phyloP scores from a whole-genome alignment of 2,797 vertebrate genomes.

The Microtus californicus region DNA sequence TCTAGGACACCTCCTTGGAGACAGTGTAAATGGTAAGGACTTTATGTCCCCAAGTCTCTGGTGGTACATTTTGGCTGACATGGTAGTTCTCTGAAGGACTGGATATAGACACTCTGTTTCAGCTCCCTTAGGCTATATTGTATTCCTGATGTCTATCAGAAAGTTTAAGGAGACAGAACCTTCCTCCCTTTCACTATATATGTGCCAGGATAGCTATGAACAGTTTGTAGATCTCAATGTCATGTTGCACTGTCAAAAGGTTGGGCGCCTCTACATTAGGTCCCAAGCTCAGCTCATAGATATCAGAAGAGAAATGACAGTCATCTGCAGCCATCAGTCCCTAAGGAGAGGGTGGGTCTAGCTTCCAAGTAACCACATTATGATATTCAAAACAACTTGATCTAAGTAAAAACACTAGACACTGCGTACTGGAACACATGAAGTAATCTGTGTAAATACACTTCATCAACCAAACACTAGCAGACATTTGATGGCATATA shows the following conservation, averaged over 20 bases:
- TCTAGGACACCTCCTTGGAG: not conserved
- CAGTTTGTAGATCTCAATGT: not conserved
- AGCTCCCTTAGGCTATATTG: not conserved
- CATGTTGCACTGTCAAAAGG: not conserved
- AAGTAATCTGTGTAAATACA: not conserved
- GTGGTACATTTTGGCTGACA: not conserved
- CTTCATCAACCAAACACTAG: not conserved
- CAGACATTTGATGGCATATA: not conserved
- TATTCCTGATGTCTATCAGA: slow-evolving; percentile 1
- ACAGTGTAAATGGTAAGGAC: not conserved
- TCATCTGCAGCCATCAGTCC: not conserved
- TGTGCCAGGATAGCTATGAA: not conserved
- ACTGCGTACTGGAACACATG: not conserved
- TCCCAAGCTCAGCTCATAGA: not conserved
- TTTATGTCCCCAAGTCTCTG: not conserved
- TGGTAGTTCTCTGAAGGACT: not conserved
- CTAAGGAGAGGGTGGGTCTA: not conserved
- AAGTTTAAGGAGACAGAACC: not conserved
- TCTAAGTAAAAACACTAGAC: not conserved
- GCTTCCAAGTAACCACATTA: slow-evolving; percentile 8
- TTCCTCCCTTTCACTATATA: not conserved
- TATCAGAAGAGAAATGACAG: not conserved
- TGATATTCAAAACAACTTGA: not conserved
- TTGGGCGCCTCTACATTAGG: not conserved
- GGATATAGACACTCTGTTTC: not conserved